phyloP scores from a whole-genome alignment of 2,797 vertebrate genomes.

The Xenops minutus region DNA sequence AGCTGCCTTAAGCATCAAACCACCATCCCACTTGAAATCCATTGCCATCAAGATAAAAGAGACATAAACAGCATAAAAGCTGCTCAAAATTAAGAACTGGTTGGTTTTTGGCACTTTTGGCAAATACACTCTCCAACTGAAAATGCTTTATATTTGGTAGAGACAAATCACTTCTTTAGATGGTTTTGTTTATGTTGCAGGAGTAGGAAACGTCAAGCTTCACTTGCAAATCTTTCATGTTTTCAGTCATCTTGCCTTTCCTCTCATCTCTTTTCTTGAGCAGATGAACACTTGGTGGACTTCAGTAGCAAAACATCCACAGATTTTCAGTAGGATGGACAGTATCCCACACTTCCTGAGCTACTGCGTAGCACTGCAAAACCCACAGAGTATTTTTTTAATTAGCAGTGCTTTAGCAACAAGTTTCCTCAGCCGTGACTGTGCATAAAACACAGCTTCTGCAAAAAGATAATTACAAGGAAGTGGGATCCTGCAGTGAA shows the following conservation, averaged over 20 bases:
- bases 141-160: not conserved
- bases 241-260: not conserved
- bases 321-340: not conserved
- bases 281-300: not conserved
- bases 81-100: not conserved
- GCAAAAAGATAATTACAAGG: not conserved
- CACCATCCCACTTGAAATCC: not conserved
- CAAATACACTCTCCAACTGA: not conserved
- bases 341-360: not conserved
- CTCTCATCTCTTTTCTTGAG: not conserved
- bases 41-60: not conserved
- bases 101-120: not conserved
- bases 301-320: not conserved
- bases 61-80: not conserved
- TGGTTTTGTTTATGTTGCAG: not conserved
- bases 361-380: not conserved
- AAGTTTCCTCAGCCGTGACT: not conserved
- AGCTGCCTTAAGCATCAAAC: not conserved
- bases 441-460: not conserved
- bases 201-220: not conserved
- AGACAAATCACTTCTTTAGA: not conserved
- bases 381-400: not conserved
- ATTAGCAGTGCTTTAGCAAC: not conserved
- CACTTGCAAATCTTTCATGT: not conserved
- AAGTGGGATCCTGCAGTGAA: not conserved